These are phyloP conservation scores for Zaprionus vittiger DNA, from an alignment of 1,140 invertebrate genomes.

Conservation along the genomic window DNA sequence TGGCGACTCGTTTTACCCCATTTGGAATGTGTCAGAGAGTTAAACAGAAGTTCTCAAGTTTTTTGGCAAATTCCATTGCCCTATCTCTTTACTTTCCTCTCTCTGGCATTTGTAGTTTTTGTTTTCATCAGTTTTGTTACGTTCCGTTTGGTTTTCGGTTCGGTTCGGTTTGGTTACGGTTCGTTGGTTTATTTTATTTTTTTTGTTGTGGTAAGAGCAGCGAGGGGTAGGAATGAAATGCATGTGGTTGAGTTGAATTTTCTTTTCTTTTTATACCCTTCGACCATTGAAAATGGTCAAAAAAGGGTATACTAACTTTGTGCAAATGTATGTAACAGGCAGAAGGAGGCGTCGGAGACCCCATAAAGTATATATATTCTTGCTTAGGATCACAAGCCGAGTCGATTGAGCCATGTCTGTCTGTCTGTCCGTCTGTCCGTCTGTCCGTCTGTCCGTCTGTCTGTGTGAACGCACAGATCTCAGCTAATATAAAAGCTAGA, in stretches of 20 bases:
- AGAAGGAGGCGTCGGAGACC: no score
- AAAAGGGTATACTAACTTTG: no score
- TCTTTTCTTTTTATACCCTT: no score
- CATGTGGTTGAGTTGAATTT: conserved; percentile 18
- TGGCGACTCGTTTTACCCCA: not conserved
- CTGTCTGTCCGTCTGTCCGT: no score
- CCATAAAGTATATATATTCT: no score
- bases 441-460: no score
- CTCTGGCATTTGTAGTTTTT: not conserved
- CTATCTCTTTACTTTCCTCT: not conserved
- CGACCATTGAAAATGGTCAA: no score
- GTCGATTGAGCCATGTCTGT: no score
- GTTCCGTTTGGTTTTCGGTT: conserved; percentile 14
- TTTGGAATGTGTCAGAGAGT: conserved; percentile 9
- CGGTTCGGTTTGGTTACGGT: not conserved
- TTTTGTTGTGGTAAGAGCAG: not conserved
- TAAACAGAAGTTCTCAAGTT: conserved; percentile 27
- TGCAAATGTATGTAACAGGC: no score
- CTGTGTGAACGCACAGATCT: no score
- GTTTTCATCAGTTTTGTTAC: conserved; percentile 15
- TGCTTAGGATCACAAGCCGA: no score
- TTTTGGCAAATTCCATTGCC: conserved; percentile 16
- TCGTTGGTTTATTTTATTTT: not conserved
- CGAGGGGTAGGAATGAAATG: conserved; percentile 13
- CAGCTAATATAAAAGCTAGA: no score